Evolutionary conservation across 2,888 invertebrate genomes (phyloP).

Genomic region (Napeogenes sylphis): DNA sequence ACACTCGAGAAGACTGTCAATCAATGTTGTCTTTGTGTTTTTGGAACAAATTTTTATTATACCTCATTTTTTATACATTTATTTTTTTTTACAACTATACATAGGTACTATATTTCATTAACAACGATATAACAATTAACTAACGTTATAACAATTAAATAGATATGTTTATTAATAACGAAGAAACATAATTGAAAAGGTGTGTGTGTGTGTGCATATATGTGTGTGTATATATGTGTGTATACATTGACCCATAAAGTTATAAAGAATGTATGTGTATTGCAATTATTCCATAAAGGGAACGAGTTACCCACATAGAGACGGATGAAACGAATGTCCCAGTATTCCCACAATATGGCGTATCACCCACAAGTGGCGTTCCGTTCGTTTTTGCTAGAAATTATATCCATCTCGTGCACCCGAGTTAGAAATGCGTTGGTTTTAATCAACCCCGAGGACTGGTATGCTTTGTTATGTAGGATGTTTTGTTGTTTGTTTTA

Average conservation of each 20-base stretch:
- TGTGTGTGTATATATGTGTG: no score
- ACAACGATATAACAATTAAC: no score
- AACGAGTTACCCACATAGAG: slow-evolving; percentile 37
- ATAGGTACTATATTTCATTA: no score
- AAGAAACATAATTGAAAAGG: no score
- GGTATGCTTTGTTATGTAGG: slow-evolving; percentile 14
- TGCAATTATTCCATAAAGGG: slow-evolving; percentile 33
- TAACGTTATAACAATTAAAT: no score
- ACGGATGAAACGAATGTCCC: slow-evolving; percentile 38
- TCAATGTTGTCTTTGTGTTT: no score
- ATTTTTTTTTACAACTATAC: no score
- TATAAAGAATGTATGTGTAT: slow-evolving; percentile 21
- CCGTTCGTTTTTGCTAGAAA: slow-evolving; percentile 41
- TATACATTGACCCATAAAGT: slow-evolving; percentile 8
- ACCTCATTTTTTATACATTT: no score
- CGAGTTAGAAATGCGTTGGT: slow-evolving; percentile 29
- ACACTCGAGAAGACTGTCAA: no score
- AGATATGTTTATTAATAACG: no score
- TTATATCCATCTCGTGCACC: slow-evolving; percentile 17
- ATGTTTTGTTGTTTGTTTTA: neutral
- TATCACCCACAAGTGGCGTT: slow-evolving; percentile 46
- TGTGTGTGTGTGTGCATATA: no score
- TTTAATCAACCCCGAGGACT: slow-evolving; percentile 29
- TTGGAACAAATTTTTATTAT: no score
- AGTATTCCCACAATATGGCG: slow-evolving; percentile 42